These are phyloP conservation scores for Cyclopterus lumpus DNA, from an alignment of 2,797 vertebrate species.

Conservation along the genomic window DNA sequence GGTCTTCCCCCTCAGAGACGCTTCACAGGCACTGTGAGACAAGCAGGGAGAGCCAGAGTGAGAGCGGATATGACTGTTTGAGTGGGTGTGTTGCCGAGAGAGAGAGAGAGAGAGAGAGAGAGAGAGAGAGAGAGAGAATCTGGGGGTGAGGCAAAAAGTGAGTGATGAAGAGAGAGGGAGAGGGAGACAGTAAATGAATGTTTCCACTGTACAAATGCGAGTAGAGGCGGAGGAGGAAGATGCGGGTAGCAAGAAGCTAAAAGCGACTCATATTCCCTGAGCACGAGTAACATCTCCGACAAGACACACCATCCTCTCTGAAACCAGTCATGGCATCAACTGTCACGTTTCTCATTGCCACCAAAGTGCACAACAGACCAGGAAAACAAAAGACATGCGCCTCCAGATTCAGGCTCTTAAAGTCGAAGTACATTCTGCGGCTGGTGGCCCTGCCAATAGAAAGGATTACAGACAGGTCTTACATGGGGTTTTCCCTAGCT, in stretches of 20 bases:
- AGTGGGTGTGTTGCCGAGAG: conserved; percentile 80
- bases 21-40: conserved; percentile 83
- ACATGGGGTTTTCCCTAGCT: conserved; percentile 74
- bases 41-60: conserved; percentile 78
- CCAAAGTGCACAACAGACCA: neutral
- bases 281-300: neutral
- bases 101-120: conserved; percentile 54
- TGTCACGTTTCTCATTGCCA: neutral
- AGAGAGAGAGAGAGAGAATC: conserved; percentile 39
- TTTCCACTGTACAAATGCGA: conserved; percentile 64
- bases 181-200: conserved; percentile 65
- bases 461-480: conserved; percentile 71
- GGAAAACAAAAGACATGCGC: conserved; percentile 12
- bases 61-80: conserved; percentile 83
- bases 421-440: conserved; percentile 20
- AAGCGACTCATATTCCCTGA: conserved; percentile 25
- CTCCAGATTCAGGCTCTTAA: conserved; percentile 32
- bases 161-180: conserved; percentile 58
- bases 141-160: conserved; percentile 49
- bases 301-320: conserved; percentile 8
- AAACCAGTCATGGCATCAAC: conserved; percentile 25
- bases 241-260: conserved; percentile 21
- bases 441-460: conserved; percentile 20
- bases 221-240: conserved; percentile 18
- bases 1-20: conserved; percentile 82